These are phyloP conservation scores for Centropristis striata DNA, from an alignment of 2,113 vertebrate genomes.

Conservation along the genomic window DNA sequence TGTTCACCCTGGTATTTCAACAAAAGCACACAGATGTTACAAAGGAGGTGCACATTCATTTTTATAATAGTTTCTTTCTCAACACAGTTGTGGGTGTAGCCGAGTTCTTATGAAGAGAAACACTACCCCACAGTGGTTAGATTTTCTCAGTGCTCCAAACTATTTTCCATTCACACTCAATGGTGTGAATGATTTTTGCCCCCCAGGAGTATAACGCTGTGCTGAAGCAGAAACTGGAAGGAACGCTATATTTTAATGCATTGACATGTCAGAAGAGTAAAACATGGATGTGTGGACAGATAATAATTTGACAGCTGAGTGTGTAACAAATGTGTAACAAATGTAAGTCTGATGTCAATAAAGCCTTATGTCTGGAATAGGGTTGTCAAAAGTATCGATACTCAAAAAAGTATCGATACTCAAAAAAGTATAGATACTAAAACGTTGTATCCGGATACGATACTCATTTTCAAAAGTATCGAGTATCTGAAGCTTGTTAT, in stretches of 20 bases:
- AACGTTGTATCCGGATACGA: too few relatives aligned
- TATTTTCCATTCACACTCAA: constrained; percentile 37
- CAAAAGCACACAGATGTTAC: background rate
- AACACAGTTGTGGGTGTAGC: constrained; percentile 36
- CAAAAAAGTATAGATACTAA: too few relatives aligned
- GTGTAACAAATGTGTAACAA: too few relatives aligned
- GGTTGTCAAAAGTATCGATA: too few relatives aligned
- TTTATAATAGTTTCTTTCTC: constrained; percentile 17
- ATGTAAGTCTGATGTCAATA: too few relatives aligned
- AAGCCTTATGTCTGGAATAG: too few relatives aligned
- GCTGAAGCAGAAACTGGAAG: background rate
- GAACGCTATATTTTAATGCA: background rate
- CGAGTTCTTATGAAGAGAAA: constrained; percentile 78
- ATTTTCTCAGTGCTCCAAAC: constrained; percentile 79
- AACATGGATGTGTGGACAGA: background rate
- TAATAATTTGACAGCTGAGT: background rate
- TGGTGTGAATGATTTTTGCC: background rate
- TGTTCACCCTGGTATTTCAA: background rate
- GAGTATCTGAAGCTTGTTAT: too few relatives aligned
- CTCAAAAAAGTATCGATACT: too few relatives aligned
- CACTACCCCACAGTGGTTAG: constrained; percentile 84
- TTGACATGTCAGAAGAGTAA: background rate
- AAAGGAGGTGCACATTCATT: background rate
- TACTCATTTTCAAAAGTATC: too few relatives aligned
- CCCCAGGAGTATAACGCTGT: constrained; percentile 1